These are phyloP conservation scores for Oncorhynchus clarkii DNA, from an alignment of 2,113 vertebrate species.

Conservation along the genomic window DNA sequence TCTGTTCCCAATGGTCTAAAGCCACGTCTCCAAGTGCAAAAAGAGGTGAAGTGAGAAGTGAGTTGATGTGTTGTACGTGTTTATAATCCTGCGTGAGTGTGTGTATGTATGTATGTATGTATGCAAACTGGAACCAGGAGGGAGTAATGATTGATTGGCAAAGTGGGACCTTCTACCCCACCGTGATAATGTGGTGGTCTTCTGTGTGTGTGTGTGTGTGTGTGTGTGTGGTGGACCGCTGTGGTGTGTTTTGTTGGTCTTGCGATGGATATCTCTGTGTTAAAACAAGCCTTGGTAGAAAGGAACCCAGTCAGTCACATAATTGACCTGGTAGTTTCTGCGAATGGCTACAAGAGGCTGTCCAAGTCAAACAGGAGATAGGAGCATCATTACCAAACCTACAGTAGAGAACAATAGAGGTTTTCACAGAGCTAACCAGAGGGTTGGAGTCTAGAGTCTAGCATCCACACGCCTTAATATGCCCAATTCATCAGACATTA, in stretches of 20 bases:
- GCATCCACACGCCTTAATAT: slow-evolving; percentile 40
- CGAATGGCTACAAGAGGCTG: slow-evolving; percentile 42
- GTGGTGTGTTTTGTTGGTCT: slow-evolving; percentile 56
- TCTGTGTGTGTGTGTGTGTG: not conserved
- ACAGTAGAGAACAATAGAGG: slow-evolving; percentile 44
- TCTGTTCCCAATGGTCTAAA: no score
- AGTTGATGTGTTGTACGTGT: no score
- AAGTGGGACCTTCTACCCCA: not conserved
- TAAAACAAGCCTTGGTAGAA: slow-evolving; percentile 65
- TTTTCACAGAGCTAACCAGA: slow-evolving; percentile 50
- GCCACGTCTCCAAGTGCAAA: no score
- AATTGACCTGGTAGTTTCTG: slow-evolving; percentile 60
- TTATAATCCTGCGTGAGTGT: not conserved
- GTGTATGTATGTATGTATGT: not conserved
- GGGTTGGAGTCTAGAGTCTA: slow-evolving; percentile 35
- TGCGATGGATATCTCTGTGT: slow-evolving; percentile 69
- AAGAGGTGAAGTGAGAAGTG: not conserved
- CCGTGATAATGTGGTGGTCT: not conserved
- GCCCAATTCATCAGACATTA: slow-evolving; percentile 50
- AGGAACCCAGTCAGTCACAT: slow-evolving; percentile 58
- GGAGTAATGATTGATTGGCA: not conserved
- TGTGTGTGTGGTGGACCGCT: not conserved
- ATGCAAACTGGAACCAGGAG: not conserved
- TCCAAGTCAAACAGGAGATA: slow-evolving; percentile 75
- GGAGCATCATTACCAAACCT: slow-evolving; percentile 34